phyloP scores from a whole-genome alignment of 2,888 invertebrate species.

The Drosophila picticornis region DNA sequence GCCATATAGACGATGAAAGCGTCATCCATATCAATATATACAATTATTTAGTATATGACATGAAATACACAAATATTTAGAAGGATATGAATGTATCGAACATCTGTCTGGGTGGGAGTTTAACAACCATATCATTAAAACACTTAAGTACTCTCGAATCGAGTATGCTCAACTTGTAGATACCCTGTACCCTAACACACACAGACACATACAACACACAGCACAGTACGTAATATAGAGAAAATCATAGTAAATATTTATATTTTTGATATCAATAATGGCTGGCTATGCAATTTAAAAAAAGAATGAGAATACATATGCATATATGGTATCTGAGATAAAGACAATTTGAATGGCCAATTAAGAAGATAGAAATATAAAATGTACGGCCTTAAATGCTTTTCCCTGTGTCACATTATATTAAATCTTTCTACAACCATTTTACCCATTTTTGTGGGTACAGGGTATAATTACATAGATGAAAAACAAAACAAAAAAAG shows the following conservation, averaged over 20 bases:
- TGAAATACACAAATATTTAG: conserved; percentile 12
- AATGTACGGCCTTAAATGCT: not conserved
- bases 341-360: not conserved
- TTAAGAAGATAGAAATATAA: not conserved
- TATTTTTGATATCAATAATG: not conserved
- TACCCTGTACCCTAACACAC: conserved; percentile 15
- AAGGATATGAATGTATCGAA: conserved; percentile 11
- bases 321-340: not conserved
- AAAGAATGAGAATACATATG: not conserved
- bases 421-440: not conserved
- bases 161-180: conserved; percentile 6
- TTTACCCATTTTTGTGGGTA: not conserved
- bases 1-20: conserved; percentile 44
- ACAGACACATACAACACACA: not conserved
- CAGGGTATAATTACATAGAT: conserved; percentile 11
- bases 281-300: not conserved
- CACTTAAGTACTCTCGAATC: not conserved
- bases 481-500: not conserved
- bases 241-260: no score
- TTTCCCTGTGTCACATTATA: not conserved
- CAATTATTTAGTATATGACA: conserved; percentile 26
- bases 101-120: conserved; percentile 1
- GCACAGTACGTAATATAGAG: not conserved
- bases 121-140: conserved; percentile 14
- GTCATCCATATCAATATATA: conserved; percentile 34